These are phyloP conservation scores for Nemapogon koenigi DNA, from an alignment of 2,888 invertebrate species.

Conservation along the genomic window DNA sequence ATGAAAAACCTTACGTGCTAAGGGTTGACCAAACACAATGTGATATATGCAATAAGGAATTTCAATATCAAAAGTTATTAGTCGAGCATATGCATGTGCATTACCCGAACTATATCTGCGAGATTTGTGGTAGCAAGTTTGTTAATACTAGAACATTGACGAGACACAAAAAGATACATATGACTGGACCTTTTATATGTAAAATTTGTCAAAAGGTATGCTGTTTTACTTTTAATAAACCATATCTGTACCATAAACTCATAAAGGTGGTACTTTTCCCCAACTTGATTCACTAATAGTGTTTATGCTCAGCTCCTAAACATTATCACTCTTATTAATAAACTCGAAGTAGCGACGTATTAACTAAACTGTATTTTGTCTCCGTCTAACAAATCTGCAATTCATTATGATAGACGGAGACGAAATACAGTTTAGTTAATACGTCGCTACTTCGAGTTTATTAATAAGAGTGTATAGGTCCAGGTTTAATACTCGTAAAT, in stretches of 20 bases:
- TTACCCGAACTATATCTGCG: constrained; percentile 24
- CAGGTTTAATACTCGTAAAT: not conserved
- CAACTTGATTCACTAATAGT: too few species aligned
- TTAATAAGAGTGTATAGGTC: not conserved
- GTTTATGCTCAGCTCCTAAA: too few species aligned
- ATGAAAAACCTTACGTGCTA: not conserved
- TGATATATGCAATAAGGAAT: constrained; percentile 19
- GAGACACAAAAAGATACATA: constrained; percentile 22
- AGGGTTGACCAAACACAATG: constrained; percentile 11
- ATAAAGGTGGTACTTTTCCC: too few species aligned
- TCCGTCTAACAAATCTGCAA: too few species aligned
- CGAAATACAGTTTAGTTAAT: too few species aligned
- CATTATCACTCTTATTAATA: too few species aligned
- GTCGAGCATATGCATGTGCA: constrained; percentile 28
- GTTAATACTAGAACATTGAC: constrained; percentile 19
- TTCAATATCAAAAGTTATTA: constrained; percentile 22
- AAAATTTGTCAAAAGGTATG: constrained; percentile 34
- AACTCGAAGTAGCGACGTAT: too few species aligned
- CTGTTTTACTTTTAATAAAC: not conserved
- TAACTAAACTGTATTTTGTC: too few species aligned
- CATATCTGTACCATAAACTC: too few species aligned
- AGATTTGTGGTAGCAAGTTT: constrained; percentile 23
- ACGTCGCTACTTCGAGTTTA: not conserved
- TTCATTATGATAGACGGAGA: too few species aligned
- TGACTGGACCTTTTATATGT: constrained; percentile 34